Percentiles rank a stretch among this genome's conserved stretches.
These are phyloP conservation scores for Barbus barbus DNA, from an alignment of 2,113 vertebrate species.

Conservation along the genomic window DNA sequence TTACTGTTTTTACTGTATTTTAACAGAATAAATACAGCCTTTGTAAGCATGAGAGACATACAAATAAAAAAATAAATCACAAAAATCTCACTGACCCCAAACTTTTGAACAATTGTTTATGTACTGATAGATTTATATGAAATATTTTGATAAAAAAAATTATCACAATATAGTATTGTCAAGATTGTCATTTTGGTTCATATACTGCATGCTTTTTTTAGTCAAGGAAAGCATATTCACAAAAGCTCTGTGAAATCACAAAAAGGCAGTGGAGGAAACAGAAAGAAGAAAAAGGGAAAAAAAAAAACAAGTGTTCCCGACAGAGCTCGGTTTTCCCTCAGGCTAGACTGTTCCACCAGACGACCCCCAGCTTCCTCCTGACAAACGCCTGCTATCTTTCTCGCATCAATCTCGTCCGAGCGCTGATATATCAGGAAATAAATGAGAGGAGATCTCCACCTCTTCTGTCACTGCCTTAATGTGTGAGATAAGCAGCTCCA, in stretches of 20 bases:
- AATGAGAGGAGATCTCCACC: slow-evolving; percentile 39
- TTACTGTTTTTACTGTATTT: background rate
- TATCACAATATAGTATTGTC: background rate
- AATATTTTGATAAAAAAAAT: background rate
- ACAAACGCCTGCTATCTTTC: slow-evolving; percentile 35
- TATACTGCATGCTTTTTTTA: background rate
- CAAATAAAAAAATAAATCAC: background rate
- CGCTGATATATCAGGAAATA: slow-evolving; percentile 47
- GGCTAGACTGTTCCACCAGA: slow-evolving; percentile 35
- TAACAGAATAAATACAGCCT: background rate
- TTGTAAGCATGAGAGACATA: background rate
- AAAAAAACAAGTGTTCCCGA: too few relatives aligned
- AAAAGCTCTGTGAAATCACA: background rate
- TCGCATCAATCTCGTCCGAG: slow-evolving; percentile 40
- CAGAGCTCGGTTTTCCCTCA: background rate
- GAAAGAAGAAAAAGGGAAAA: background rate
- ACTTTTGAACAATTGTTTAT: background rate
- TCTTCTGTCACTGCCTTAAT: slow-evolving; percentile 73
- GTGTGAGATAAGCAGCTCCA: slow-evolving; percentile 83
- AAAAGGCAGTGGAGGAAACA: background rate
- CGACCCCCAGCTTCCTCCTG: slow-evolving; percentile 21
- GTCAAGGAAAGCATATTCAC: background rate
- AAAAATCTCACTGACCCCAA: background rate
- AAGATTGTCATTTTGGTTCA: background rate
- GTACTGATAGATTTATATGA: background rate